phyloP scores from a whole-genome alignment of 2,797 vertebrate species.

The Amblyopsis hoosieri region DNA sequence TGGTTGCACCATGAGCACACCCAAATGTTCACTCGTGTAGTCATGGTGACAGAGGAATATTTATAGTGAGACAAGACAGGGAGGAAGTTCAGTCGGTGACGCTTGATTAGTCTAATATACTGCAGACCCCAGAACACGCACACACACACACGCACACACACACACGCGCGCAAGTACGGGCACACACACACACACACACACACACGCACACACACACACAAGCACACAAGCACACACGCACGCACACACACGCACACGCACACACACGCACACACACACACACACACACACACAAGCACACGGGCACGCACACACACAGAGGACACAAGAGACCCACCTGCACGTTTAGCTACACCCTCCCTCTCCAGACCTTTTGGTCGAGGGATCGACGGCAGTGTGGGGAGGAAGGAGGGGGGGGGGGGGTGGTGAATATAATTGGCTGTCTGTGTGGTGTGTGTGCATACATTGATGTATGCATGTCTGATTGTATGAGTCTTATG shows the following conservation, averaged over 20 bases:
- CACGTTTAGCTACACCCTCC: slow-evolving; percentile 51
- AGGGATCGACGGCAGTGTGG: too few relatives aligned
- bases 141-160: slow-evolving; percentile 13
- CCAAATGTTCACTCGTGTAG: slow-evolving; percentile 1
- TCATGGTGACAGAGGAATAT: slow-evolving; percentile 53
- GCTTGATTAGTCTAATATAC: slow-evolving; percentile 57
- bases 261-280: not conserved
- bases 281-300: slow-evolving; percentile 20
- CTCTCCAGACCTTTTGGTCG: slow-evolving; percentile 27
- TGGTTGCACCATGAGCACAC: too few relatives aligned
- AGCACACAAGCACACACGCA: slow-evolving; percentile 17
- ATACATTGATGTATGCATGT: slow-evolving; percentile 39
- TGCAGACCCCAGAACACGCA: slow-evolving; percentile 17
- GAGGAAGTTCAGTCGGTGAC: slow-evolving; percentile 53
- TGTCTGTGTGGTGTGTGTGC: slow-evolving; percentile 13
- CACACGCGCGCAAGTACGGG: slow-evolving; percentile 17
- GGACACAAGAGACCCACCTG: slow-evolving; percentile 66
- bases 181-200: slow-evolving; percentile 11
- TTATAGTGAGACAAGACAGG: slow-evolving; percentile 47
- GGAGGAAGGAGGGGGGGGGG: slow-evolving; percentile 18
- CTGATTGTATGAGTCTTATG: slow-evolving; percentile 30
- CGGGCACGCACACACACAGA: slow-evolving; percentile 36
- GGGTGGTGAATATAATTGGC: slow-evolving; percentile 48
- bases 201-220: slow-evolving; percentile 14
- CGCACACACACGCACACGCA: slow-evolving; percentile 24